phyloP scores from a whole-genome alignment of 1,140 invertebrate genomes.

The Aphidius gifuensis region DNA sequence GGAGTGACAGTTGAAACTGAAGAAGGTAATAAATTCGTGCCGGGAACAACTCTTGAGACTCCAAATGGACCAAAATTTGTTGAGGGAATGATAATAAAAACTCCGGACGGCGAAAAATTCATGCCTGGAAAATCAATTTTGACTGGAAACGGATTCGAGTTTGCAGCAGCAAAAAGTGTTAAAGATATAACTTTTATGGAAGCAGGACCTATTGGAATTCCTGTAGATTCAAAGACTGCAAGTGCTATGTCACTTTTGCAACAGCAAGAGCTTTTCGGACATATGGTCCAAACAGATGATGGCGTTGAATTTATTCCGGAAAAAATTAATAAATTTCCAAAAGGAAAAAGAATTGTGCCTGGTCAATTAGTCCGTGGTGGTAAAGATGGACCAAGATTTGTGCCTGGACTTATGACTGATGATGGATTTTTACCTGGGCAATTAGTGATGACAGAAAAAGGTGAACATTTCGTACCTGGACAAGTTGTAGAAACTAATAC shows the following conservation, averaged over 20 bases:
- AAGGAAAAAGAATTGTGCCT: conserved; percentile 63
- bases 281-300: conserved; percentile 66
- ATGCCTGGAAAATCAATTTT: conserved; percentile 59
- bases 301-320: conserved; percentile 71
- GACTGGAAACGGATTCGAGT: conserved; percentile 54
- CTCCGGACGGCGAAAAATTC: conserved; percentile 59
- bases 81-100: conserved; percentile 64
- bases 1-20: conserved; percentile 58
- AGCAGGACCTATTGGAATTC: conserved; percentile 55
- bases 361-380: conserved; percentile 64
- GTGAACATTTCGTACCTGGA: conserved; percentile 67
- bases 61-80: conserved; percentile 65
- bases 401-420: conserved; percentile 67
- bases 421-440: conserved; percentile 70
- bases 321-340: conserved; percentile 46
- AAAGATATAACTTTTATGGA: conserved; percentile 59
- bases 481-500: conserved; percentile 59
- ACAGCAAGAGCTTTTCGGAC: conserved; percentile 63
- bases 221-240: conserved; percentile 61
- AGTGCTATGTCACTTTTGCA: conserved; percentile 47
- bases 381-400: conserved; percentile 63
- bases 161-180: conserved; percentile 60
- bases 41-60: conserved; percentile 66
- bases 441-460: conserved; percentile 65
- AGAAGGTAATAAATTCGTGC: conserved; percentile 59